A percentile compares a stretch with the other conserved stretches of the same genome.
Evolutionary conservation across 2,113 vertebrate species (phyloP).

Genomic region (Oryzias melastigma): DNA sequence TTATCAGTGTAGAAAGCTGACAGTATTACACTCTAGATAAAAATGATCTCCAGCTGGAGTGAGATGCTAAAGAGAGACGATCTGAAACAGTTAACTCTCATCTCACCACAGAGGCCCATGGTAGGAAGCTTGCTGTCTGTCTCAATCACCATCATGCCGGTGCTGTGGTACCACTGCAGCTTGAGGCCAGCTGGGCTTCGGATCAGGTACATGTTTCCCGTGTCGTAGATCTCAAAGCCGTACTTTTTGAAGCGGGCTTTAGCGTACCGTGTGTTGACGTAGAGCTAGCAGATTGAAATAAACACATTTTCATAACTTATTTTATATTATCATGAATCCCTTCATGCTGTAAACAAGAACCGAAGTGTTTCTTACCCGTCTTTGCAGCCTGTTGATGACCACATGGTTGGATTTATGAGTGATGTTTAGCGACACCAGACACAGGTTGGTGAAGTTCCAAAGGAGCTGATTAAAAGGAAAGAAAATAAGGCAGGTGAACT

Average conservation of each 20-base stretch:
- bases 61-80: too few relatives aligned
- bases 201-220: constrained; percentile 91
- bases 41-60: neutral
- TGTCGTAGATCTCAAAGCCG: constrained; percentile 91
- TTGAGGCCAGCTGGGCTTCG: constrained; percentile 84
- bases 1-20: too few relatives aligned
- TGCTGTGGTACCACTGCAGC: constrained; percentile 95
- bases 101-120: constrained; percentile 87
- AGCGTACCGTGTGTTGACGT: constrained; percentile 85
- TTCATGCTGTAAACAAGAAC: neutral
- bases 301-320: neutral
- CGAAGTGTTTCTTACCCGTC: constrained; percentile 79
- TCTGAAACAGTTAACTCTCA: neutral
- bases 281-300: constrained; percentile 74
- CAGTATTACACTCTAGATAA: too few relatives aligned
- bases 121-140: constrained; percentile 78
- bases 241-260: constrained; percentile 88
- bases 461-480: constrained; percentile 55
- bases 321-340: neutral
- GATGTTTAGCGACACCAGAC: constrained; percentile 86
- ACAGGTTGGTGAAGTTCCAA: constrained; percentile 86
- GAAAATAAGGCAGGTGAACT: constrained; percentile 4
- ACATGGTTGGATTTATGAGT: constrained; percentile 85
- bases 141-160: constrained; percentile 92
- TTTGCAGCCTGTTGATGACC: constrained; percentile 84